A percentile compares a stretch with the other conserved stretches of the same genome.
Conservation (phyloP, 1,140 invertebrate species). For the Belonocnema kinseyi region DNA sequence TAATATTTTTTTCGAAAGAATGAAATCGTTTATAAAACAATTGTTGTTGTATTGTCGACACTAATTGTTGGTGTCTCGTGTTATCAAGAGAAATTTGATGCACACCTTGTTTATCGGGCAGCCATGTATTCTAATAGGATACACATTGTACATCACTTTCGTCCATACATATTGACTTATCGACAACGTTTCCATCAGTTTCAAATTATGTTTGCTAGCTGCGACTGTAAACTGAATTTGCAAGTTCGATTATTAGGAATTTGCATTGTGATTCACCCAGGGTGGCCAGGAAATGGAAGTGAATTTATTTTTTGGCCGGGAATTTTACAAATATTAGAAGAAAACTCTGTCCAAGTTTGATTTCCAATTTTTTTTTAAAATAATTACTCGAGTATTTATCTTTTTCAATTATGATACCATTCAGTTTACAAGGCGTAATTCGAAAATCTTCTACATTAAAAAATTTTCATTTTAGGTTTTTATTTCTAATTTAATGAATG, state of each 20-base stretch:
- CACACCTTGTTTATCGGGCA: constrained; percentile 12
- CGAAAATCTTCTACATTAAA: too few species aligned
- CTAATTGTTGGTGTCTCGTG: constrained; percentile 1
- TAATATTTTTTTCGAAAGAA: background rate
- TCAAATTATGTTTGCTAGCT: constrained; percentile 15
- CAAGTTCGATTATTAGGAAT: constrained; percentile 13
- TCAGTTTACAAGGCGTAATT: too few species aligned
- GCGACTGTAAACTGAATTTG: constrained; percentile 17
- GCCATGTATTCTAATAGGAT: constrained; percentile 16
- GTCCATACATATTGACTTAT: constrained; percentile 18
- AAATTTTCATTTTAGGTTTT: too few species aligned
- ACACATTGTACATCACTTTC: constrained; percentile 18
- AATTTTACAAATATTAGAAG: too few species aligned
- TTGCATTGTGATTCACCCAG: constrained; percentile 1
- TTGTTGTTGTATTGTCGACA: background rate
- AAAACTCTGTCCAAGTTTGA: too few species aligned
- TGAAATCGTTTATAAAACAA: background rate
- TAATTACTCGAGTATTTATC: too few species aligned
- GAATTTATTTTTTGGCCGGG: too few species aligned
- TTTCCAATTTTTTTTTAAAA: too few species aligned
- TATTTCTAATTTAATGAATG: too few species aligned
- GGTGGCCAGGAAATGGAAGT: too few species aligned
- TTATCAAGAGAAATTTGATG: constrained; percentile 11
- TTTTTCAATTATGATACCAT: too few species aligned
- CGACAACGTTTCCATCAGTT: constrained; percentile 27